A percentile compares a stretch with the other conserved stretches of the same genome.
Conservation (phyloP, 2,113 vertebrate genomes). For the Laticauda colubrina region DNA sequence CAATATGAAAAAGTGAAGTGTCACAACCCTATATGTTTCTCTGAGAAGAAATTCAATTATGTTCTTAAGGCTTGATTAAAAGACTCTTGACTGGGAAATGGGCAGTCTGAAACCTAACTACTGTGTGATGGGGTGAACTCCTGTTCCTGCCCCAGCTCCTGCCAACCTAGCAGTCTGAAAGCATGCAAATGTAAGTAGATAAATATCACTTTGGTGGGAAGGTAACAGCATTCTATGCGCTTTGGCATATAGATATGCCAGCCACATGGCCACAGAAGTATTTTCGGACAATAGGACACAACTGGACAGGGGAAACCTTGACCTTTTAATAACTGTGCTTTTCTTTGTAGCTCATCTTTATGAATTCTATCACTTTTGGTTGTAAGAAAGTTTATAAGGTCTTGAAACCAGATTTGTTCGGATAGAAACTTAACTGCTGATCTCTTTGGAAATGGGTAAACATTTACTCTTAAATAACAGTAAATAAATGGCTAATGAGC, state of each 20-base stretch:
- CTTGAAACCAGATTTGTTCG: not conserved
- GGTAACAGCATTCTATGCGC: not conserved
- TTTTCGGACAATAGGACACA: not conserved
- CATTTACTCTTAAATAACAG: not conserved
- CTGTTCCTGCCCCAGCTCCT: not conserved
- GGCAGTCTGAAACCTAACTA: not conserved
- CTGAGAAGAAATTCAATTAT: not conserved
- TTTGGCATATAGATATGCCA: not conserved
- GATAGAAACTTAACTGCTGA: not conserved
- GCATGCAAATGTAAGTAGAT: not conserved
- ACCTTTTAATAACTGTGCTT: not conserved
- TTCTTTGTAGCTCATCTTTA: not conserved
- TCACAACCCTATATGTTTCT: not conserved
- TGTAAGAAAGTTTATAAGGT: not conserved
- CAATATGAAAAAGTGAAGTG: not conserved
- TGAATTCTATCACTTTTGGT: not conserved
- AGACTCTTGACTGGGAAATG: not conserved
- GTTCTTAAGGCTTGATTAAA: not conserved
- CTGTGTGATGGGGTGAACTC: not conserved
- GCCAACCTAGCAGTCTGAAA: not conserved
- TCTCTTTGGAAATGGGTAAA: conserved; percentile 18
- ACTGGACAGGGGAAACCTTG: not conserved
- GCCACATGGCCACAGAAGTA: not conserved
- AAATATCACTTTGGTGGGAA: not conserved
- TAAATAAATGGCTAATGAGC: not conserved